These are phyloP conservation scores for Harpagifer antarcticus DNA, from an alignment of 2,797 vertebrate species.

Conservation along the genomic window DNA sequence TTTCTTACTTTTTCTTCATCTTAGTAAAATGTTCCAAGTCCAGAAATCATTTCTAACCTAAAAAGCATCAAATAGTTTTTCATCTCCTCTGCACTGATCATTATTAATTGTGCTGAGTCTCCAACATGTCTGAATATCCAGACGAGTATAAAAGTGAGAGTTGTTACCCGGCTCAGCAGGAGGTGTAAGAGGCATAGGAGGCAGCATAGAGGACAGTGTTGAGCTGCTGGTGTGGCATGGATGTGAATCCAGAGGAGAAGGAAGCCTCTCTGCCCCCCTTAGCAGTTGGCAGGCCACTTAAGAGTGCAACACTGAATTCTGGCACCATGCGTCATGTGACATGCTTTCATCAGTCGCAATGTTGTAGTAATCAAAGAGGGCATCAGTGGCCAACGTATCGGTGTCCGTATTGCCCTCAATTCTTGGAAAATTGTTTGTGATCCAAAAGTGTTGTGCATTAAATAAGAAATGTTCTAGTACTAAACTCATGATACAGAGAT, in stretches of 20 bases:
- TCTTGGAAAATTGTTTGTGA: background rate
- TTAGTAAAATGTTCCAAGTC: background rate
- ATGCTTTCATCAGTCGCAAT: slow-evolving; percentile 61
- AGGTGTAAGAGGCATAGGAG: slow-evolving; percentile 85
- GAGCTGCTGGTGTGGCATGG: slow-evolving; percentile 75
- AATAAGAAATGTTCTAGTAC: background rate
- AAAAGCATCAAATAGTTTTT: slow-evolving; percentile 1
- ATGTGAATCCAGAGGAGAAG: slow-evolving; percentile 69
- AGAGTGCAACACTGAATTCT: slow-evolving; percentile 68
- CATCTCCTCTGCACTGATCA: slow-evolving; percentile 8
- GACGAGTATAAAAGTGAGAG: slow-evolving; percentile 41
- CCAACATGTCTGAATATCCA: slow-evolving; percentile 9
- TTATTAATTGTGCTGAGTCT: slow-evolving; percentile 1
- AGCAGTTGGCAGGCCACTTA: slow-evolving; percentile 70
- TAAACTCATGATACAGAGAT: background rate
- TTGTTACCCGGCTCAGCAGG: slow-evolving; percentile 85
- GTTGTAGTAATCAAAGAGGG: slow-evolving; percentile 48
- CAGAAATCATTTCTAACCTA: background rate
- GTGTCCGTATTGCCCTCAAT: slow-evolving; percentile 4
- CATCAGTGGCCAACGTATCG: slow-evolving; percentile 32
- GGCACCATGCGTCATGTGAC: slow-evolving; percentile 80
- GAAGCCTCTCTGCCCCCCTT: slow-evolving; percentile 66
- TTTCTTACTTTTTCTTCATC: background rate
- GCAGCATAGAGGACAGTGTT: slow-evolving; percentile 67
- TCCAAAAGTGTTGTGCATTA: slow-evolving; percentile 1